A percentile compares a stretch with the other conserved stretches of the same genome.
phyloP scores from a whole-genome alignment of 2,888 invertebrate species.

The Cheilosia grossa region DNA sequence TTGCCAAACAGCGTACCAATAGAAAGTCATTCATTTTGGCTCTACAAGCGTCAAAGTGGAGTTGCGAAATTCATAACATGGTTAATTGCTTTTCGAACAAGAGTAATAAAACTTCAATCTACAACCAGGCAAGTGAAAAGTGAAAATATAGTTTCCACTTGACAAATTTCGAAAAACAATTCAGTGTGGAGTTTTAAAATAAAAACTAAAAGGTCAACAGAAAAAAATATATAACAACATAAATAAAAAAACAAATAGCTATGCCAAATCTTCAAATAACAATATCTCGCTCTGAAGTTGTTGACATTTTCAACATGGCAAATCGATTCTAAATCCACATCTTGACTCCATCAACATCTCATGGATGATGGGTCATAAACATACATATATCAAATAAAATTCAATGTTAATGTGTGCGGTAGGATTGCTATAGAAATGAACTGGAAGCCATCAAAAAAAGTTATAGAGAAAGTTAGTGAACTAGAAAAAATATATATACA shows the following conservation, averaged over 20 bases:
- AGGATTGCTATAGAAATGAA: too few relatives aligned
- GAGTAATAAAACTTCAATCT: conserved; percentile 19
- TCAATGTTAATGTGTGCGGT: not conserved
- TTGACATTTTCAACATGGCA: not conserved
- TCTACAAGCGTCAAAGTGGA: conserved; percentile 16
- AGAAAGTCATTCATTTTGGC: conserved; percentile 1
- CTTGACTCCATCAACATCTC: not conserved
- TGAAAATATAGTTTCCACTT: conserved; percentile 20
- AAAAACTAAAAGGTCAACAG: not conserved
- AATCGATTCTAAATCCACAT: conserved; percentile 17
- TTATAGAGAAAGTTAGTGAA: too few relatives aligned
- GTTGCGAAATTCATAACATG: conserved; percentile 33
- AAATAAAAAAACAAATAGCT: conserved; percentile 4
- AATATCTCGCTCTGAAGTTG: not conserved
- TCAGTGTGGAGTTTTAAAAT: not conserved
- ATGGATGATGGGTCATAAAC: not conserved
- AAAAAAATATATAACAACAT: not conserved
- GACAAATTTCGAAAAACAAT: not conserved
- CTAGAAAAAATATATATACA: too few relatives aligned
- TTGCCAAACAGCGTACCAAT: not conserved
- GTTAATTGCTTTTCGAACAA: conserved; percentile 27
- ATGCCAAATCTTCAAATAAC: conserved; percentile 5
- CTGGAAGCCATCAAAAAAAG: too few relatives aligned
- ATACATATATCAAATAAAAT: not conserved
- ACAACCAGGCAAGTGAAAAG: conserved; percentile 9